These are phyloP conservation scores for Drosophila busckii DNA, from an alignment of 1,140 invertebrate genomes.

Conservation along the genomic window DNA sequence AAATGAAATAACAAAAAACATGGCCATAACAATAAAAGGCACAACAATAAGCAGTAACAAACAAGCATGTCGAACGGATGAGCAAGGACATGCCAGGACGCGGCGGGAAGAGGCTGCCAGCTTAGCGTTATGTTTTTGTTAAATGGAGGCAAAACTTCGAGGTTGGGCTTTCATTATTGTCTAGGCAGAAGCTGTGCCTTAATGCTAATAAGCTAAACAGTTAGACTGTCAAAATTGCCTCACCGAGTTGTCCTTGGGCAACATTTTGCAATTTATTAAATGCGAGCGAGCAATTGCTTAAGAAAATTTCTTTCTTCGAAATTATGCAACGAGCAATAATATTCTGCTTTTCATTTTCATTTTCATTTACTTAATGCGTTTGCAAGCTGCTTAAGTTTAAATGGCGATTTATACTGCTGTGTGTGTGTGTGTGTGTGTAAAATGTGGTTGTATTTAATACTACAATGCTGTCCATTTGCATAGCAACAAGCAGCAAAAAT, in stretches of 20 bases:
- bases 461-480: conserved; percentile 21
- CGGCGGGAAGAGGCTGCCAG: conserved; percentile 45
- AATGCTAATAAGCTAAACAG: conserved; percentile 56
- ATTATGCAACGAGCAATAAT: conserved; percentile 43
- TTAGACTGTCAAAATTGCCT: neutral
- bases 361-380: conserved; percentile 69
- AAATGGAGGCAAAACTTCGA: too few relatives aligned
- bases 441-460: neutral
- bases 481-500: conserved; percentile 9
- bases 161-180: too few relatives aligned
- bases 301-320: too few relatives aligned
- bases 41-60: conserved; percentile 75
- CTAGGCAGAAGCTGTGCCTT: too few relatives aligned
- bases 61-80: conserved; percentile 43
- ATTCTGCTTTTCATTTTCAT: conserved; percentile 30
- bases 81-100: conserved; percentile 15
- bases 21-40: conserved; percentile 74
- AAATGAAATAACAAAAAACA: conserved; percentile 73
- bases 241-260: neutral
- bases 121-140: conserved; percentile 75
- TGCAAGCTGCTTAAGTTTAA: conserved; percentile 55
- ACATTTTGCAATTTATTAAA: conserved; percentile 13
- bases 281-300: too few relatives aligned
- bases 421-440: neutral
- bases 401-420: conserved; percentile 8